These are phyloP conservation scores for Ganaspis brasiliensis DNA, from an alignment of 2,888 invertebrate genomes.

Conservation along the genomic window DNA sequence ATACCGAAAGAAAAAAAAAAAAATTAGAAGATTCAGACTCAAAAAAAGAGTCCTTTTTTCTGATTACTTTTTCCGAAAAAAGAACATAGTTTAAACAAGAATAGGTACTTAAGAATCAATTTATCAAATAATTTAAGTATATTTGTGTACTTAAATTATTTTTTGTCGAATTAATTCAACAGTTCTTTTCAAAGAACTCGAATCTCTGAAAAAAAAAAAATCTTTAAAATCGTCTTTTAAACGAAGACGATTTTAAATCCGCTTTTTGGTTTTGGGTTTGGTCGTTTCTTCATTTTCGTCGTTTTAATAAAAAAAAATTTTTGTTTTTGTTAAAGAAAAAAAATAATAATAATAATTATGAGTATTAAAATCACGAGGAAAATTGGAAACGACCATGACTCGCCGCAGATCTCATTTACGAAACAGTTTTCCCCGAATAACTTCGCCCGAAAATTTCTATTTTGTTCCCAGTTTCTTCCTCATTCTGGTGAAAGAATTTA, in stretches of 20 bases:
- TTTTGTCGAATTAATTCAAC: not conserved
- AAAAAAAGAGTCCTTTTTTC: too few relatives aligned
- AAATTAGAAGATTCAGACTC: not conserved
- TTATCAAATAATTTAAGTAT: constrained; percentile 8
- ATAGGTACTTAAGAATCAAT: constrained; percentile 6
- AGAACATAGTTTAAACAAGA: not conserved
- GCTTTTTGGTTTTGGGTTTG: constrained; percentile 14
- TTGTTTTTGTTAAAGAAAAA: too few relatives aligned
- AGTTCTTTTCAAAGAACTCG: too few relatives aligned
- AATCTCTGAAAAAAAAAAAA: too few relatives aligned
- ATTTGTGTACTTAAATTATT: constrained; percentile 14
- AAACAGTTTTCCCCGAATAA: constrained; percentile 20
- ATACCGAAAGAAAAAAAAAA: not conserved
- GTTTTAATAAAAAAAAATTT: too few relatives aligned
- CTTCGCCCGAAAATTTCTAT: not conserved
- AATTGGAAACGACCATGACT: not conserved
- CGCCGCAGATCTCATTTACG: constrained; percentile 31
- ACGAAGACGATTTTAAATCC: constrained; percentile 9
- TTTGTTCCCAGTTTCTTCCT: constrained; percentile 1
- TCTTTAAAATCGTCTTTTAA: not conserved
- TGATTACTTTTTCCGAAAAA: too few relatives aligned
- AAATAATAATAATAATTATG: too few relatives aligned
- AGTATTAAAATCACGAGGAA: constrained; percentile 1
- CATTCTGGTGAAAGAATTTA: constrained; percentile 16
- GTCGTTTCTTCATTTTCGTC: constrained; percentile 14